Evolutionary conservation across 2,797 vertebrate species (phyloP), one percentile per base, ranked within the genome.

Genomic region (Thalassophryne amazonica): DNA sequence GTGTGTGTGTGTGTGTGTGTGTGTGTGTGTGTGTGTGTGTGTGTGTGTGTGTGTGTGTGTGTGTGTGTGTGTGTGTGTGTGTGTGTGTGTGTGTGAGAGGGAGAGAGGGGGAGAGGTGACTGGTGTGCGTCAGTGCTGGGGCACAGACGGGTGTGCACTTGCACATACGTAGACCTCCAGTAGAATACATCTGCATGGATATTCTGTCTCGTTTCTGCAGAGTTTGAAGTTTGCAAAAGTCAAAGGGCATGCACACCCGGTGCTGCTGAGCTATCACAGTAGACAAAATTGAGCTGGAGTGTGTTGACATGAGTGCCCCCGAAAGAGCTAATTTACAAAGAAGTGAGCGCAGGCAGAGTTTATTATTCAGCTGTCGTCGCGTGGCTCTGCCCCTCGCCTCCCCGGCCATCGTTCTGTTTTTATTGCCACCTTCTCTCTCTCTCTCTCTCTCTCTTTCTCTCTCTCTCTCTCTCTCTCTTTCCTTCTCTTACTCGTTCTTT

Each of bases 321-420:
- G 50, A 37, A 72, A 70, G 62, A 66, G 58, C 68, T 69, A 22
- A 76, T 69, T 76, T 70, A 72, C 40, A 59, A 29, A 48, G 64
- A 62, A 42, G 24, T 13, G 33, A 66, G 47, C 5, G 0, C 19
- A 37, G 55, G 27, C 46, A 23, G 42, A 73, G 67, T 84, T 84
- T 83, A 72, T 76, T 75, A 83, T 79, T 84, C 70, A 69, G 68
- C 69, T 73, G 45, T 35, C 56, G 60, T 48, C 39, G 1, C 60
- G 66, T 34, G 43, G 32, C 39, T 37, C 36, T 62, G 3, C 4
- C 15, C 4, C 6, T 27, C 7, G 14, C 33, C 15, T 4, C 43
- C 25, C 12, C 7, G 19, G 31, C 49, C 22, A 17, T 29, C 18
- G 19, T 17, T 21, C 11, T 18, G 5, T 11, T 16, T 23, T 16